Base-by-base conservation (phyloP, 2,797 vertebrate genomes). In the Galaxias olidus region DNA sequence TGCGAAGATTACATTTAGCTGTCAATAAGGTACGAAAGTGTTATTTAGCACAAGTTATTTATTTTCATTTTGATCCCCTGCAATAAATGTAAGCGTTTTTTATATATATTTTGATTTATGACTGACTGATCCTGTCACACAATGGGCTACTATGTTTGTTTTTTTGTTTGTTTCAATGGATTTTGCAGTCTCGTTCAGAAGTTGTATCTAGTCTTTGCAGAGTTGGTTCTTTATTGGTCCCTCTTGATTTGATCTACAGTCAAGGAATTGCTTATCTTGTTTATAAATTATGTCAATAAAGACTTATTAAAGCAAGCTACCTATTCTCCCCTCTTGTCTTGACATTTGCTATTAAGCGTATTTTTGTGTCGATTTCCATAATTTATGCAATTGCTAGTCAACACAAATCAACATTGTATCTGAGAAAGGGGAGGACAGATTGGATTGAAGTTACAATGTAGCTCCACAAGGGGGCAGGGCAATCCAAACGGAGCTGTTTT, bases 391-490 rank as follows among this genome's bases (percentile, higher is more conserved):
- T 30, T 30, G 6, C 30, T 30, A 30, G 30, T 30, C n/a, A n/a
- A n/a, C n/a, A n/a, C n/a, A n/a, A n/a, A n/a, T n/a, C n/a, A n/a
- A 30, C 30, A 30, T 41, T 19, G 12, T 43, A 15, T n/a, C 12
- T 57, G 4, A 5, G n/a, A 10, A 9, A 6, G 4, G 55, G 17
- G n/a, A 8, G 4, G 54, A 5, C 40, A 50, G 1, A 46, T 20
- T 12, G 14, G 41, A 30, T 30, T 46, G 30, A 44, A 63, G 45
- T 59, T 78, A 72, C 77, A 59, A 62, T 50, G 49, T 15, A 55
- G 50, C 7, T 77, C 81, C 83, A 87, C 82, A 65, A 84, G 80
- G 83, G 82, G 80, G 78, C 84, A 81, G 78, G 69, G 18, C 43
- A 18, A 65, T 19, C 53, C 58, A 11, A 0, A 4, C 44, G 17